Evolutionary conservation across 2,113 vertebrate genomes (phyloP).

Genomic region (Chionomys nivalis): DNA sequence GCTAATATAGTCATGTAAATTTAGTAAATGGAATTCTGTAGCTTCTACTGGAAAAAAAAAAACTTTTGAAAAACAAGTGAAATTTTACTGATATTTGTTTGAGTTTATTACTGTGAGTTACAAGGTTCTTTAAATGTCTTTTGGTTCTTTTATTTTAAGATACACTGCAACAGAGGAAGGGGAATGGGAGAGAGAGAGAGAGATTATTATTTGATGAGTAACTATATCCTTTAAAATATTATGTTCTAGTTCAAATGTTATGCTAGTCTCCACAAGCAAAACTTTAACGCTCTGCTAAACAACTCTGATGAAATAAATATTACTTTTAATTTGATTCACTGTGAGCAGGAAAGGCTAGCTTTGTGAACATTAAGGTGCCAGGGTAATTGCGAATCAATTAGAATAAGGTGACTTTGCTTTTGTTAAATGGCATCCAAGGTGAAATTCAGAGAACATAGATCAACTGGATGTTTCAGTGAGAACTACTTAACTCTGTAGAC

Average conservation of each 20-base stretch:
- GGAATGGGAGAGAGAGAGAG: neutral
- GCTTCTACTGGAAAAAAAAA: neutral
- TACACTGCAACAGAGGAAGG: neutral
- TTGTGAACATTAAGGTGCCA: constrained; percentile 41
- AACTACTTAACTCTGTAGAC: neutral
- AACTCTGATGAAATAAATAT: constrained; percentile 3
- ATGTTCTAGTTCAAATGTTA: neutral
- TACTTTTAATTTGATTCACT: constrained; percentile 47
- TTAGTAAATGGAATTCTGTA: constrained; percentile 4
- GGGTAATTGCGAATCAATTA: constrained; percentile 54
- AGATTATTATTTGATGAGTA: neutral
- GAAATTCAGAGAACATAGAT: constrained; percentile 35
- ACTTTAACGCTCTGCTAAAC: neutral
- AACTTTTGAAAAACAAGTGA: neutral
- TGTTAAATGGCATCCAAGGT: constrained; percentile 47
- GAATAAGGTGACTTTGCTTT: constrained; percentile 1
- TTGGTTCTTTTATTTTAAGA: neutral
- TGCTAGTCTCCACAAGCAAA: neutral
- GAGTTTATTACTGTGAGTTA: neutral
- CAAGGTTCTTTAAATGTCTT: neutral
- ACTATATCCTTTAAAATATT: neutral
- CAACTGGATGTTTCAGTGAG: neutral
- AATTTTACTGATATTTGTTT: neutral
- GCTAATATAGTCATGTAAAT: neutral
- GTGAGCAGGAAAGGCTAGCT: neutral